Percentiles rank a stretch among this genome's conserved stretches.
Conservation (phyloP, 1,140 invertebrate species). For the Panonychus citri region DNA sequence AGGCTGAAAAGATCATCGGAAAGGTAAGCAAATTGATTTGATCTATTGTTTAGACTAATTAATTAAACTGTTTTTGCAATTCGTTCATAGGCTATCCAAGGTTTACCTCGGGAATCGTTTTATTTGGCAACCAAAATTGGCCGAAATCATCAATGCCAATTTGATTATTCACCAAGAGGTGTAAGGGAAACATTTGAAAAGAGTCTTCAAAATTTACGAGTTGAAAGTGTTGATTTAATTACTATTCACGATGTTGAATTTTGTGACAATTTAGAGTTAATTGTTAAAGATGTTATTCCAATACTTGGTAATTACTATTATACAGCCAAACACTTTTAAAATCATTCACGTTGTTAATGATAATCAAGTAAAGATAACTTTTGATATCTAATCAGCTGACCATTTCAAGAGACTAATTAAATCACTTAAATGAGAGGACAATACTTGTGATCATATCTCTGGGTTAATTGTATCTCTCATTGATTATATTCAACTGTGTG, state of each 20-base stretch:
- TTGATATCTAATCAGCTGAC: too few species aligned
- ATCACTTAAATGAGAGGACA: too few species aligned
- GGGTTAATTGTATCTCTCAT: too few species aligned
- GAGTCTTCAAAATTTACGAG: slow-evolving; percentile 43
- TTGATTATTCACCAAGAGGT: slow-evolving; percentile 58
- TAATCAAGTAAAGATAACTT: too few species aligned
- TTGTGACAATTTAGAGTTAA: slow-evolving; percentile 37
- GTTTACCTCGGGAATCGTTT: slow-evolving; percentile 51
- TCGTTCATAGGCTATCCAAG: slow-evolving; percentile 35
- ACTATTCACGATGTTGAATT: slow-evolving; percentile 84
- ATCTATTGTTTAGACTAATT: too few species aligned
- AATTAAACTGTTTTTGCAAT: too few species aligned
- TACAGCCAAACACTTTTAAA: too few species aligned
- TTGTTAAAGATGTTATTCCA: slow-evolving; percentile 65
- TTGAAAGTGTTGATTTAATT: slow-evolving; percentile 68
- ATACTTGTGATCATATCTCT: too few species aligned
- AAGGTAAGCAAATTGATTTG: slow-evolving; percentile 34
- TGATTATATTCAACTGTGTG: too few species aligned
- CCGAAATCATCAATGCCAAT: slow-evolving; percentile 40
- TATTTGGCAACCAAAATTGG: slow-evolving; percentile 84
- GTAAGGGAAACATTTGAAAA: slow-evolving; percentile 46
- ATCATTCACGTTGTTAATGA: too few species aligned
- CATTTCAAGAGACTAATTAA: too few species aligned
- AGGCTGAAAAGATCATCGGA: slow-evolving; percentile 47
- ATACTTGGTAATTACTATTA: slow-evolving; percentile 41